Evolutionary conservation across 1,140 invertebrate species (phyloP).

Genomic region (Caerostris darwini): DNA sequence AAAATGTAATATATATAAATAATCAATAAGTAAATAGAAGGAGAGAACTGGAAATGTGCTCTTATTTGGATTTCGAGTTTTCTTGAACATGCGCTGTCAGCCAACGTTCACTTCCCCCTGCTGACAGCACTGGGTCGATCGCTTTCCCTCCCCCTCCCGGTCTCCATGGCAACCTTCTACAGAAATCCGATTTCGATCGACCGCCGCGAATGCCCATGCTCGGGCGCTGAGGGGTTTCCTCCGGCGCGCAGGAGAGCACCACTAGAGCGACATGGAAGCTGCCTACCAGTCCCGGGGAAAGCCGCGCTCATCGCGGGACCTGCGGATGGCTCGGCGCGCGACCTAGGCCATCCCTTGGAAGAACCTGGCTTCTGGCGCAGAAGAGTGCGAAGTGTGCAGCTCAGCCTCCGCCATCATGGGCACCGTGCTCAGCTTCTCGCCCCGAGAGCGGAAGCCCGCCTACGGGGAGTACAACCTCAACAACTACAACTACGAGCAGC

Average conservation of each 20-base stretch:
- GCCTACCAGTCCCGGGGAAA: background rate
- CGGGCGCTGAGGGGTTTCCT: background rate
- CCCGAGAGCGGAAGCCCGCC: constrained; percentile 85
- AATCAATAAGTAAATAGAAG: too few relatives aligned
- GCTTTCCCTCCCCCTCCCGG: constrained; percentile 26
- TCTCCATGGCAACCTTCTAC: constrained; percentile 55
- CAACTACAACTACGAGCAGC: constrained; percentile 92
- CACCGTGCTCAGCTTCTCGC: constrained; percentile 96
- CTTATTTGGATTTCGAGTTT: background rate
- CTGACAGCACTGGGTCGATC: background rate
- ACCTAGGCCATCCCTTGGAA: background rate
- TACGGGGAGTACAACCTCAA: constrained; percentile 88
- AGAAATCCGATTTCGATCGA: constrained; percentile 73
- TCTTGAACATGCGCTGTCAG: background rate
- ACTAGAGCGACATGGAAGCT: background rate
- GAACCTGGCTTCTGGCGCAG: constrained; percentile 65
- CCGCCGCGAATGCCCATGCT: constrained; percentile 73
- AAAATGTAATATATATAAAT: too few relatives aligned
- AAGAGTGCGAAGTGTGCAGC: constrained; percentile 66
- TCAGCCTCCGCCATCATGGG: constrained; percentile 86
- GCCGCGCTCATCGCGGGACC: background rate
- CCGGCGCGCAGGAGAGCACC: background rate
- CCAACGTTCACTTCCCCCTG: constrained; percentile 32
- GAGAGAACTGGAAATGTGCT: too few relatives aligned
- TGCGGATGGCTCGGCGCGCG: background rate